Conservation (phyloP, 2,888 invertebrate genomes). For the Drepanosiphum platanoidis region DNA sequence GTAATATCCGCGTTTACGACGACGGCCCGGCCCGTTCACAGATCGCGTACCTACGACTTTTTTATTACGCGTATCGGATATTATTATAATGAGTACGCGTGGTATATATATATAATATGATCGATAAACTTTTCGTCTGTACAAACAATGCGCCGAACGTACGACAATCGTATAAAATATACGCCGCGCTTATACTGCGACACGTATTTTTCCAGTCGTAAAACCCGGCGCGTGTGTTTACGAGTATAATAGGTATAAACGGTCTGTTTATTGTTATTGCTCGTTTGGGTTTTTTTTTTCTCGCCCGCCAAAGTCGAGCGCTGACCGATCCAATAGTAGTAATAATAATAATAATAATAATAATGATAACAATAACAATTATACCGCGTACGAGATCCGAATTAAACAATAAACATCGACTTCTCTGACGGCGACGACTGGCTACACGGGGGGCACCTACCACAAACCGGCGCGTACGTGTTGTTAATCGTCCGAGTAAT, state of each 20-base stretch:
- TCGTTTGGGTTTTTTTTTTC: neutral
- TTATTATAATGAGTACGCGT: neutral
- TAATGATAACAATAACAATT: neutral
- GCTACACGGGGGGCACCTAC: neutral
- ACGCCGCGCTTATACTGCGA: neutral
- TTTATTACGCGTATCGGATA: neutral
- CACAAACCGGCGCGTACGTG: neutral
- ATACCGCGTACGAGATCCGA: neutral
- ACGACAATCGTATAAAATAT: neutral
- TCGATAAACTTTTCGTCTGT: slow-evolving; percentile 32
- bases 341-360: neutral
- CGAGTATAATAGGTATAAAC: neutral
- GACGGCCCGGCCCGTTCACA: neutral
- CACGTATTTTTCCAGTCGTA: slow-evolving; percentile 28
- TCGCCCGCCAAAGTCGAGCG: neutral
- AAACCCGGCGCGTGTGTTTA: too few relatives aligned
- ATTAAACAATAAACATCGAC: neutral
- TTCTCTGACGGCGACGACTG: neutral
- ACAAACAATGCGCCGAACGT: neutral
- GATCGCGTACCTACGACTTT: neutral
- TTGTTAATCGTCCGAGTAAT: slow-evolving; percentile 43
- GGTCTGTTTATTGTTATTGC: too few relatives aligned
- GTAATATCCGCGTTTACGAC: slow-evolving; percentile 7
- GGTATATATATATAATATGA: too few relatives aligned
- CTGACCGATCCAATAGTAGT: neutral